Evolutionary conservation across 2,888 invertebrate species (phyloP).

Genomic region (Tipula helvola): DNA sequence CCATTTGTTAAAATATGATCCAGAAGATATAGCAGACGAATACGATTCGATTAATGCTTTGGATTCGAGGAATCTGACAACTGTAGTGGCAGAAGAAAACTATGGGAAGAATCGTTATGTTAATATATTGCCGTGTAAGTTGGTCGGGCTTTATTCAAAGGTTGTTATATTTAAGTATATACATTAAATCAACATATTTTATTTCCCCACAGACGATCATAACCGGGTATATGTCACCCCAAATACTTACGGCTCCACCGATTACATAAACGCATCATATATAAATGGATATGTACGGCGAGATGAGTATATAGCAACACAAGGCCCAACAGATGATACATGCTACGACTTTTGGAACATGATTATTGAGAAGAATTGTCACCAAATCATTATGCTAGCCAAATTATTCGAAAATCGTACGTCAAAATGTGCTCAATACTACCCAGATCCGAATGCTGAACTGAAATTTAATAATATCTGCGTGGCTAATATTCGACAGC

Average conservation of each 20-base stretch:
- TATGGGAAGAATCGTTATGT: conserved; percentile 60
- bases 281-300: conserved; percentile 52
- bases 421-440: conserved; percentile 54
- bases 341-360: conserved; percentile 63
- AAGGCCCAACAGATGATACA: conserved; percentile 56
- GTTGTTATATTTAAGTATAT: conserved; percentile 21
- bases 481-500: conserved; percentile 41
- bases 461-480: conserved; percentile 46
- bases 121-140: conserved; percentile 60
- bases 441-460: conserved; percentile 47
- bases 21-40: conserved; percentile 16
- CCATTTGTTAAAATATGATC: conserved; percentile 40
- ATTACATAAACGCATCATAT: conserved; percentile 65
- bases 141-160: background rate
- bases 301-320: conserved; percentile 60
- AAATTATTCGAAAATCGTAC: conserved; percentile 50
- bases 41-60: background rate
- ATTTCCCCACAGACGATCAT: conserved; percentile 44
- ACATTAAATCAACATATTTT: conserved; percentile 27
- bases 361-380: conserved; percentile 55
- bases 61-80: background rate
- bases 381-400: conserved; percentile 58
- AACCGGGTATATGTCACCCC: conserved; percentile 47
- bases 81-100: conserved; percentile 25
- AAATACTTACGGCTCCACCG: conserved; percentile 44